Evolutionary conservation across 1,140 invertebrate genomes (phyloP).

Genomic region (Pissodes strobi): DNA sequence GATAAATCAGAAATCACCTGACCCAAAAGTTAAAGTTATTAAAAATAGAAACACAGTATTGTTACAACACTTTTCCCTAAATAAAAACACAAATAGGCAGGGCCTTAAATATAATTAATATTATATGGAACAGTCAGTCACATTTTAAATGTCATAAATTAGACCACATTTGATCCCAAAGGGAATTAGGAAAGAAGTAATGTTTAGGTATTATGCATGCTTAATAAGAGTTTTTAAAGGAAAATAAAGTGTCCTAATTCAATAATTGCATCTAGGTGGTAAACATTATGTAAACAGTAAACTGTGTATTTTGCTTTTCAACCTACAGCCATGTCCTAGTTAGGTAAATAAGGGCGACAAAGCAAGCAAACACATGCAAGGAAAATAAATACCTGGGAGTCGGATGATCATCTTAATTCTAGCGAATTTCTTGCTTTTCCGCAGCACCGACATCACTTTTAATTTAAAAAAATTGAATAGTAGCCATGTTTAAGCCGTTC

Average conservation of each 20-base stretch:
- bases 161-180: too few relatives aligned
- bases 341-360: conserved; percentile 27
- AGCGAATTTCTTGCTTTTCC: conserved; percentile 21
- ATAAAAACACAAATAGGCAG: too few relatives aligned
- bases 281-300: conserved; percentile 24
- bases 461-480: conserved; percentile 41
- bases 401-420: conserved; percentile 41
- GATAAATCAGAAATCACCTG: too few relatives aligned
- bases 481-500: conserved; percentile 51
- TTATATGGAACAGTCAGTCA: too few relatives aligned
- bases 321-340: conserved; percentile 20
- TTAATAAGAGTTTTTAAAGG: neutral
- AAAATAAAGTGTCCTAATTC: conserved; percentile 1
- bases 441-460: conserved; percentile 38
- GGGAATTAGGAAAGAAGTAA: too few relatives aligned
- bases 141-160: too few relatives aligned
- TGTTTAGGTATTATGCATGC: too few relatives aligned
- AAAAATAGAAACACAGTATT: too few relatives aligned
- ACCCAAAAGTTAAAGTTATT: too few relatives aligned
- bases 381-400: conserved; percentile 44
- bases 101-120: too few relatives aligned
- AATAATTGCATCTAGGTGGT: conserved; percentile 12
- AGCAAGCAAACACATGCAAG: conserved; percentile 18
- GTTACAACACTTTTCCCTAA: too few relatives aligned
- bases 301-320: neutral